Percentiles rank a stretch among this genome's conserved stretches.
phyloP scores from a whole-genome alignment of 2,797 vertebrate genomes.

The Pipistrellus pipistrellus region DNA sequence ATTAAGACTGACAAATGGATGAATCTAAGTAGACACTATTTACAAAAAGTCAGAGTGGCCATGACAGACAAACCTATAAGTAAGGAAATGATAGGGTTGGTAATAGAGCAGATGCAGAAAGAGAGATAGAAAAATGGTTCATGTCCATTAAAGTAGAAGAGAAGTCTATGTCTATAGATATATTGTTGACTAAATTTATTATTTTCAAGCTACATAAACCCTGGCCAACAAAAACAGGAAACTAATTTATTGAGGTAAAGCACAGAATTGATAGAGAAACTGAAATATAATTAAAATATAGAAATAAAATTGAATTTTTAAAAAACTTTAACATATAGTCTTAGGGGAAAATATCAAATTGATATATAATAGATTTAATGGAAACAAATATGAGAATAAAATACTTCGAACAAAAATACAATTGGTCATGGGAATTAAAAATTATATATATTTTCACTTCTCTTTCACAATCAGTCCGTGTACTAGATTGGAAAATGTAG shows the following conservation, averaged over 20 bases:
- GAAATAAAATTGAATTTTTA: background rate
- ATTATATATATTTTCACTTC: background rate
- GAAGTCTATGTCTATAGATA: background rate
- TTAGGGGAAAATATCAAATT: background rate
- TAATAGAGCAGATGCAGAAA: background rate
- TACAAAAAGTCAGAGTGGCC: background rate
- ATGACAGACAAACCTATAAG: background rate
- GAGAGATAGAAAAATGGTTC: background rate
- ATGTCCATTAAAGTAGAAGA: background rate
- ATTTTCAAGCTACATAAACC: background rate
- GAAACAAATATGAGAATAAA: background rate
- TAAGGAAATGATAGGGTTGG: background rate
- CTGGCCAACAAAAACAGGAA: background rate
- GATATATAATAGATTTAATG: background rate
- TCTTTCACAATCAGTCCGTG: background rate
- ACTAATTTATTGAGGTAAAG: background rate
- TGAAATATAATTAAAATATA: background rate
- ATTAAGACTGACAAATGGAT: background rate
- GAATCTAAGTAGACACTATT: background rate
- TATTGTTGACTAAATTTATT: background rate
- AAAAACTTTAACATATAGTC: background rate
- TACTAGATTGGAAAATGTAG: background rate
- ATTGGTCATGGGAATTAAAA: background rate
- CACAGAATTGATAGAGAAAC: background rate
- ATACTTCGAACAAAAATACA: background rate